Evolutionary conservation across 2,888 invertebrate genomes (phyloP).

Genomic region (Drosophila vallismaia): DNA sequence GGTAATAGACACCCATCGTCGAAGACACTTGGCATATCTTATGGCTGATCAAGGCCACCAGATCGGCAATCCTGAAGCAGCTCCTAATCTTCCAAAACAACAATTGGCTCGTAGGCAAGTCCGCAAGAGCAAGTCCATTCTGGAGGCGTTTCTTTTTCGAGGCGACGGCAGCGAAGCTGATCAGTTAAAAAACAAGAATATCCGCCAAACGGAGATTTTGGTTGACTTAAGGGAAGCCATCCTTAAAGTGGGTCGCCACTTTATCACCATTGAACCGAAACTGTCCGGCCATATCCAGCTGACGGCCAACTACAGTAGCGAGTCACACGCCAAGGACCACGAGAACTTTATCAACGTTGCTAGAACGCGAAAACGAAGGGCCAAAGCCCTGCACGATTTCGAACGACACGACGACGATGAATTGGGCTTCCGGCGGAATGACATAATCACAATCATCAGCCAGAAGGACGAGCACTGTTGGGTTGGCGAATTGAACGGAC

Average conservation of each 20-base stretch:
- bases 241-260: conserved; percentile 96
- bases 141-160: conserved; percentile 94
- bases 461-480: conserved; percentile 99
- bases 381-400: conserved; percentile 98
- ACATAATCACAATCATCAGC: conserved; percentile 98
- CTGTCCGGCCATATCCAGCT: conserved; percentile 90
- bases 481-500: conserved; percentile 98
- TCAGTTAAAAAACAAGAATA: conserved; percentile 96
- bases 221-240: conserved; percentile 99
- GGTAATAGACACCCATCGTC: conserved; percentile 91
- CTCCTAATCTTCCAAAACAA: conserved; percentile 96
- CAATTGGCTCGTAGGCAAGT: conserved; percentile 94
- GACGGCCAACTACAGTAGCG: conserved; percentile 97
- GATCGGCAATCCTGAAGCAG: conserved; percentile 94
- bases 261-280: conserved; percentile 96
- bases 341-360: conserved; percentile 97
- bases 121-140: conserved; percentile 94
- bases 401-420: conserved; percentile 99
- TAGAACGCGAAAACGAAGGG: conserved; percentile 93
- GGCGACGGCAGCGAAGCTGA: conserved; percentile 87
- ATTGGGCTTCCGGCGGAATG: conserved; percentile 98
- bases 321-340: conserved; percentile 96
- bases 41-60: conserved; percentile 98
- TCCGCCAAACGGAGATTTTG: conserved; percentile 98
- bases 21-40: conserved; percentile 96